Percentiles rank a stretch among this genome's conserved stretches.
Conservation (phyloP, 2,797 vertebrate species). For the Ciconia nigra region DNA sequence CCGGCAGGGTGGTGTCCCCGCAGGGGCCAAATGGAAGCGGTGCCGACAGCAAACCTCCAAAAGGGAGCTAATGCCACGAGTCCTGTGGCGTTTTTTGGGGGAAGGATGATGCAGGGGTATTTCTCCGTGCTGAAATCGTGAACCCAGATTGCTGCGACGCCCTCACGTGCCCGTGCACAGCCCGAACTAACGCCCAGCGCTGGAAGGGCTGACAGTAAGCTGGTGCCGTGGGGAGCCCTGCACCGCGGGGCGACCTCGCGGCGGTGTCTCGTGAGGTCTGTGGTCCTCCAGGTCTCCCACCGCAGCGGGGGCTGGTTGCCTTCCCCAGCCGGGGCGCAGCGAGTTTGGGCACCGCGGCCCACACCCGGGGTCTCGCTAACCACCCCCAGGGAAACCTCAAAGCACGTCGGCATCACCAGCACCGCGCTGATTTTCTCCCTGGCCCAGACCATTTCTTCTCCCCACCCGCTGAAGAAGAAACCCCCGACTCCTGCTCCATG, state of each 20-base stretch:
- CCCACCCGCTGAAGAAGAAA: background rate
- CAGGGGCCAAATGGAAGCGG: background rate
- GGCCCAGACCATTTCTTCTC: background rate
- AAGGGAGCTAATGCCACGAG: background rate
- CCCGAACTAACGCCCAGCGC: too few species aligned
- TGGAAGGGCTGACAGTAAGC: background rate
- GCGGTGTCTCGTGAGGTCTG: fast-evolving
- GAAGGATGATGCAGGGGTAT: background rate
- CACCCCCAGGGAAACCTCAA: background rate
- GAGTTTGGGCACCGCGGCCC: fast-evolving
- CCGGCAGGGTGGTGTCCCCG: fast-evolving
- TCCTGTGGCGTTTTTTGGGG: fast-evolving
- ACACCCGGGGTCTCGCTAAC: fast-evolving
- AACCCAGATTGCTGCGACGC: background rate
- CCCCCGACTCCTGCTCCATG: background rate
- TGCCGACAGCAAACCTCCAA: background rate
- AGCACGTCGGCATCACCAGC: fast-evolving
- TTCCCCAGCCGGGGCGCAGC: background rate
- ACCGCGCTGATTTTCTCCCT: background rate
- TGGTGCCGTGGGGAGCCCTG: background rate
- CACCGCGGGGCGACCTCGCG: fast-evolving
- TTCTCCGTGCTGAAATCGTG: background rate
- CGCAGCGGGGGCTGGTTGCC: background rate
- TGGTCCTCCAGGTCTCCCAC: background rate
- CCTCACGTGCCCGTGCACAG: fast-evolving